These are phyloP conservation scores for Greenwoodochromis staneri DNA, from an alignment of 2,113 vertebrate species.

Conservation along the genomic window DNA sequence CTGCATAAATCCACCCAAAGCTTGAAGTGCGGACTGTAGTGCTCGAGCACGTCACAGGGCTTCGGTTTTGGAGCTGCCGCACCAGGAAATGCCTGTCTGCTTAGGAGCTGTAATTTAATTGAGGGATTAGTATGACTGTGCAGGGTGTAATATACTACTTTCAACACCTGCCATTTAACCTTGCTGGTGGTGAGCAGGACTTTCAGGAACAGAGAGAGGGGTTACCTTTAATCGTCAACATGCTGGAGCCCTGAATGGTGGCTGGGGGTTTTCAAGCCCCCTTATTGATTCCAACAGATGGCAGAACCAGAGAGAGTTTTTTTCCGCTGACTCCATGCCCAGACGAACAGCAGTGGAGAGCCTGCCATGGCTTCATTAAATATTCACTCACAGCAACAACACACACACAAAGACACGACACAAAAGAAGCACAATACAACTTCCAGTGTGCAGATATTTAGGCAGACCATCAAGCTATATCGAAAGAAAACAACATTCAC, in stretches of 20 bases:
- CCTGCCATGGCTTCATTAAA: conserved; percentile 61
- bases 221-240: conserved; percentile 66
- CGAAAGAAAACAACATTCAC: conserved; percentile 1
- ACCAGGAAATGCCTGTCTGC: conserved; percentile 51
- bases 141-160: conserved; percentile 63
- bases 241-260: conserved; percentile 48
- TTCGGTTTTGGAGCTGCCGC: conserved; percentile 33
- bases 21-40: conserved; percentile 47
- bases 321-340: conserved; percentile 65
- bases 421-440: conserved; percentile 33
- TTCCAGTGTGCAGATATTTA: conserved; percentile 17
- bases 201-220: conserved; percentile 55
- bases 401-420: conserved; percentile 36
- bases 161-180: conserved; percentile 71
- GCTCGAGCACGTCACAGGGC: conserved; percentile 49
- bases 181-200: conserved; percentile 60
- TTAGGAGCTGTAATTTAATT: conserved; percentile 66
- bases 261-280: conserved; percentile 44
- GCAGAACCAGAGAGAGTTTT: conserved; percentile 49
- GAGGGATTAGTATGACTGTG: conserved; percentile 68
- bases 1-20: conserved; percentile 59
- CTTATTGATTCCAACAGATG: conserved; percentile 74
- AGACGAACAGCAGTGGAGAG: conserved; percentile 66
- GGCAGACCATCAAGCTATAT: neutral
- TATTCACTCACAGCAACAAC: conserved; percentile 58